Evolutionary conservation across 2,888 invertebrate species (phyloP).

Genomic region (Caenorhabditis virilis): DNA sequence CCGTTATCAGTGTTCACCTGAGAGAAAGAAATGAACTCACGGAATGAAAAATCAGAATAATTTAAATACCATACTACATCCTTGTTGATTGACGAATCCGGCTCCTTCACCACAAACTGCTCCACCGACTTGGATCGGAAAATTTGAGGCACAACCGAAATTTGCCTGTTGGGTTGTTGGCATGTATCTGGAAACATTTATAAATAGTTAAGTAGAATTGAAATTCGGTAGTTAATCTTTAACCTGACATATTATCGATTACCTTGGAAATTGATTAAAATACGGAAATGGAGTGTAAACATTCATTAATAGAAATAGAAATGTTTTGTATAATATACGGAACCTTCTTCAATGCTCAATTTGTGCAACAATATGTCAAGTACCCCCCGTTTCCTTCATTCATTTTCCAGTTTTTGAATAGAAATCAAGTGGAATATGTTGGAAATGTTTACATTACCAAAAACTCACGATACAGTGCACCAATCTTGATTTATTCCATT

Average conservation of each 20-base stretch:
- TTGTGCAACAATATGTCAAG: neutral
- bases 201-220: too few relatives aligned
- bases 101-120: constrained; percentile 37
- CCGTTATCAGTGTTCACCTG: constrained; percentile 32
- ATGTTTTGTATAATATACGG: neutral
- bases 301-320: neutral
- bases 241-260: too few relatives aligned
- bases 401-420: too few relatives aligned
- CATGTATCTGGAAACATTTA: constrained; percentile 36
- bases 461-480: constrained; percentile 40
- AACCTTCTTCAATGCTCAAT: neutral
- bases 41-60: neutral
- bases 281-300: neutral
- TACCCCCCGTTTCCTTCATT: too few relatives aligned
- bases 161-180: constrained; percentile 38
- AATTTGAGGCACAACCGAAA: constrained; percentile 38
- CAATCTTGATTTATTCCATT: constrained; percentile 28
- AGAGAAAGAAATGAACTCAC: neutral
- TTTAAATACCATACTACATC: constrained; percentile 27
- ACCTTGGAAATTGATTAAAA: too few relatives aligned
- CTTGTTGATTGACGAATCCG: constrained; percentile 36
- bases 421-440: too few relatives aligned
- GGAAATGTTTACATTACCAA: too few relatives aligned
- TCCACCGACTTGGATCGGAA: constrained; percentile 29
- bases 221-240: neutral